Percentiles rank a stretch among this genome's conserved stretches.
These are phyloP conservation scores for Mallotus villosus DNA, from an alignment of 2,797 vertebrate species.

Conservation along the genomic window DNA sequence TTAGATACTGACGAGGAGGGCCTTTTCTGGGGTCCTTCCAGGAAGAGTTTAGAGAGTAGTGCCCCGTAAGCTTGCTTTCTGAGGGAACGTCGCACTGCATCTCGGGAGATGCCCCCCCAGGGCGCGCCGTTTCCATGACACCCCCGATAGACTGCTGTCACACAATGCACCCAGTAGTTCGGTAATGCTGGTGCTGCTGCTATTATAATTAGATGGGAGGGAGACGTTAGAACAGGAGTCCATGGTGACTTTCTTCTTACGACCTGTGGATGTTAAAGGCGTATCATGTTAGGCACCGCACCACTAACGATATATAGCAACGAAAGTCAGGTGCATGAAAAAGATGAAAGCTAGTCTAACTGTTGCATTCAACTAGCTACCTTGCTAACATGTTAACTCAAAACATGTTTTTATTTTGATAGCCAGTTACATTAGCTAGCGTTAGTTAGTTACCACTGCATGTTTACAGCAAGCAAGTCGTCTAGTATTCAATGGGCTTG, in stretches of 20 bases:
- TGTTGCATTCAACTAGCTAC: too few species aligned
- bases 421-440: too few species aligned
- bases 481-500: too few species aligned
- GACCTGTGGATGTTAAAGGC: conserved; percentile 15
- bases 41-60: conserved; percentile 86
- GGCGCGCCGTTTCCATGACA: conserved; percentile 80
- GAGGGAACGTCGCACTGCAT: conserved; percentile 74
- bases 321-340: too few species aligned
- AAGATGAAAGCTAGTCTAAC: too few species aligned
- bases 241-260: conserved; percentile 43
- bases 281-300: not conserved
- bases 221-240: conserved; percentile 22
- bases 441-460: too few species aligned
- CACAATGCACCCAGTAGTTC: conserved; percentile 86
- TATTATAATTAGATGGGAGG: conserved; percentile 35
- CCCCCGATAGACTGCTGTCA: conserved; percentile 80
- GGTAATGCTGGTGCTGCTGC: conserved; percentile 79
- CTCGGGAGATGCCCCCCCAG: conserved; percentile 73
- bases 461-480: too few species aligned
- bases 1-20: conserved; percentile 39
- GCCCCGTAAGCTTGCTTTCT: conserved; percentile 82
- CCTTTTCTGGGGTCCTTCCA: conserved; percentile 71
- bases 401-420: too few species aligned
- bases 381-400: too few species aligned
- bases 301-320: not conserved